Evolutionary conservation across 2,113 vertebrate species (phyloP).

Genomic region (Thunnus thynnus): DNA sequence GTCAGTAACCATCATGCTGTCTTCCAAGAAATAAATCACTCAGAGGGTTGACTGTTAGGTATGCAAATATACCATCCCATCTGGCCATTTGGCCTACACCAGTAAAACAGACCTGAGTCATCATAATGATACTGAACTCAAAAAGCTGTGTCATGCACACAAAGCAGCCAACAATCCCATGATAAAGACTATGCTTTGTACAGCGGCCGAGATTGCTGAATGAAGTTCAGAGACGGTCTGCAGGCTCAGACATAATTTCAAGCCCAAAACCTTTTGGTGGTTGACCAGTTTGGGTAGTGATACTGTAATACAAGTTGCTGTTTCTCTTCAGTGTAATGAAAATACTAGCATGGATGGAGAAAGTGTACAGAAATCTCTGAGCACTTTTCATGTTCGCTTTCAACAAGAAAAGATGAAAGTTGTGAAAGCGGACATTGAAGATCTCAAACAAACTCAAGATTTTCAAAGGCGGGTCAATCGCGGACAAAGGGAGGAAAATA

Average conservation of each 20-base stretch:
- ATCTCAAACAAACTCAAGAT: slow-evolving; percentile 7
- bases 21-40: slow-evolving; percentile 92
- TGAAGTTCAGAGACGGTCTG: background rate
- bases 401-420: slow-evolving; percentile 81
- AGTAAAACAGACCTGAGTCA: slow-evolving; percentile 86
- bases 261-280: slow-evolving; percentile 64
- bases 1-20: slow-evolving; percentile 71
- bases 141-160: slow-evolving; percentile 10
- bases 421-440: slow-evolving; percentile 69
- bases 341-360: slow-evolving; percentile 67
- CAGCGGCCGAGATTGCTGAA: background rate
- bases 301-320: slow-evolving; percentile 72
- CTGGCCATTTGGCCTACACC: slow-evolving; percentile 83
- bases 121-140: slow-evolving; percentile 21
- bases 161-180: background rate
- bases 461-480: slow-evolving; percentile 18
- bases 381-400: slow-evolving; percentile 72
- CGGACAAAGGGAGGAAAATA: background rate
- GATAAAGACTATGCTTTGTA: background rate
- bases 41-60: slow-evolving; percentile 84
- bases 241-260: background rate
- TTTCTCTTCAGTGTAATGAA: slow-evolving; percentile 73
- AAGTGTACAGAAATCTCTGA: slow-evolving; percentile 65
- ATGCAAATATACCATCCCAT: slow-evolving; percentile 94
- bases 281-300: slow-evolving; percentile 79